Evolutionary conservation across 1,140 invertebrate species (phyloP).

Genomic region (Harpegnathos saltator): DNA sequence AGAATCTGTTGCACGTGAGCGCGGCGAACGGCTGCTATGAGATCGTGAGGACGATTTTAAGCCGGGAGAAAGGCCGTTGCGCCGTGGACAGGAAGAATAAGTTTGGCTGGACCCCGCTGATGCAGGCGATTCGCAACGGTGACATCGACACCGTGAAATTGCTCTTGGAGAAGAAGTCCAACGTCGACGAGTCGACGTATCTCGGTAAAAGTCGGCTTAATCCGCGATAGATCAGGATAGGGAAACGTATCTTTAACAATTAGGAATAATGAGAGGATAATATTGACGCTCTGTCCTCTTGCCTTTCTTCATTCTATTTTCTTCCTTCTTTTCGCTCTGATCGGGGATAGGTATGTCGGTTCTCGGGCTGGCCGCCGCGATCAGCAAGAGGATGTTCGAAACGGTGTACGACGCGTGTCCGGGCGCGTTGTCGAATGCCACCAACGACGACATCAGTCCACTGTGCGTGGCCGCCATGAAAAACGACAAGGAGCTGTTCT

Average conservation of each 20-base stretch:
- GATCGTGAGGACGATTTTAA: slow-evolving; percentile 77
- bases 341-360: slow-evolving; percentile 79
- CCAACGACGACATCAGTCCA: slow-evolving; percentile 80
- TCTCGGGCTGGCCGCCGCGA: slow-evolving; percentile 79
- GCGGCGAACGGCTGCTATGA: slow-evolving; percentile 78
- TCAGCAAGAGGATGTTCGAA: slow-evolving; percentile 79
- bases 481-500: slow-evolving; percentile 80
- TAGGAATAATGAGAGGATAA: too few species aligned
- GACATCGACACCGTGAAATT: slow-evolving; percentile 82
- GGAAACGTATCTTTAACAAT: too few species aligned
- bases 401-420: slow-evolving; percentile 76
- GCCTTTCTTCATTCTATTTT: too few species aligned
- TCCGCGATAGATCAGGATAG: too few species aligned
- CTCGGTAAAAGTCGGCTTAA: slow-evolving; percentile 78
- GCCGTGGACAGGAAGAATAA: slow-evolving; percentile 81
- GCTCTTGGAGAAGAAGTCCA: slow-evolving; percentile 81
- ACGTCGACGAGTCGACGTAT: slow-evolving; percentile 83
- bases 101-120: slow-evolving; percentile 86
- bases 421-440: slow-evolving; percentile 71
- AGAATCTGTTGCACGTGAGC: slow-evolving; percentile 81
- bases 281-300: too few species aligned
- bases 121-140: slow-evolving; percentile 85
- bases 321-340: not conserved
- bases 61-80: slow-evolving; percentile 53
- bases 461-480: slow-evolving; percentile 82